Base-by-base conservation (phyloP, 2,113 vertebrate genomes). In the Phoenicopterus ruber region DNA sequence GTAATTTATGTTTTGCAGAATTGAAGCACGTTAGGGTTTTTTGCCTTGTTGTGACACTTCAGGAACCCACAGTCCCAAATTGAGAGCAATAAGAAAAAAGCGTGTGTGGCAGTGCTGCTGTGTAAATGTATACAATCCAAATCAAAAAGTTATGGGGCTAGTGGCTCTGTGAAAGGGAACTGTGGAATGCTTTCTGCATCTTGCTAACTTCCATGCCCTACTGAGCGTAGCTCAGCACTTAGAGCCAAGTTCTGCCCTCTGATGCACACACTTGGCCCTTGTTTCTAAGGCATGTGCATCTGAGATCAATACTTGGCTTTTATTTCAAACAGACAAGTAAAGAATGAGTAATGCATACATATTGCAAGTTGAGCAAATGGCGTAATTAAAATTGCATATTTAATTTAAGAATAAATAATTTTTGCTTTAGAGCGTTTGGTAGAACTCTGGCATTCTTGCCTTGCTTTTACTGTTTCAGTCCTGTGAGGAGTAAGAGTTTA, bases 281-380 rank as follows among this genome's bases (percentile, higher is more conserved):
- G 28, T 95, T 91, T 92, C 90, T 84, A 40, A 95, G 58, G 61
- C 88, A 80, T 87, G 66, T 95, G 52, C 87, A 88, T 94, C 93
- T 97, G 95, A 96, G 90, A 93, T 95, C 94, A 96, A 86, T 96
- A 91, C 61, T 95, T 94, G 81, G 52, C 44, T 92, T 96, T 90
- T 91, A 91, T 96, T 96, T 97, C 86, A 94, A 92, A 95, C 85
- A 95, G 91, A 66, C 65, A 85, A 93, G 59, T 89, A 80, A 86
- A 78, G 81, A 95, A 95, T 95, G 82, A 94, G 59, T 95, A 93
- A 95, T 74, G 72, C 76, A 52, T 91, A 13, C 12, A 65, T 86
- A 24, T 65, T 95, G 67, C 86, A 96, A 92, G 87, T 32, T 81
- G 94, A 93, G 31, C 9, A 6, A 96, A 94, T 66, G 44, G 13